A percentile compares a stretch with the other conserved stretches of the same genome.
phyloP scores from a whole-genome alignment of 2,888 invertebrate species.

The Camponotus fellah region DNA sequence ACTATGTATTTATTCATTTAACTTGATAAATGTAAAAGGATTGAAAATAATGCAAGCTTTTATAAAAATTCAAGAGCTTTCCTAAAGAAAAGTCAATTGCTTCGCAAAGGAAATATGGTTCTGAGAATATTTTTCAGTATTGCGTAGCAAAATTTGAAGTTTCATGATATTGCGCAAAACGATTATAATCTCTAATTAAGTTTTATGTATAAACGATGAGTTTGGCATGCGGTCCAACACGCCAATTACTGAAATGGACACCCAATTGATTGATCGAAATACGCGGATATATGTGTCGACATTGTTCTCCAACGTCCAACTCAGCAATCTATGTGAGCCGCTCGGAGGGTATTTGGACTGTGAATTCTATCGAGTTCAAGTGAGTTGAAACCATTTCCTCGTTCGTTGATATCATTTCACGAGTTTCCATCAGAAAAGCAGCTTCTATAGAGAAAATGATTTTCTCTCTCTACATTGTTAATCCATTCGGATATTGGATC shows the following conservation, averaged over 20 bases:
- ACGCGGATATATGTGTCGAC: constrained; percentile 42
- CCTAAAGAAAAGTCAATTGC: constrained; percentile 15
- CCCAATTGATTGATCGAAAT: constrained; percentile 65
- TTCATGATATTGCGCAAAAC: neutral
- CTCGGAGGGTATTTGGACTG: constrained; percentile 40
- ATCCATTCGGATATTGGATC: constrained; percentile 41
- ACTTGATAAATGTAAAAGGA: constrained; percentile 22
- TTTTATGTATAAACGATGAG: constrained; percentile 31
- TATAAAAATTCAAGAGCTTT: neutral
- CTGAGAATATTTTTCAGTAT: neutral
- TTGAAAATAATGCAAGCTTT: constrained; percentile 12
- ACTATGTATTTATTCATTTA: constrained; percentile 38
- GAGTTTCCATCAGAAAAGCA: constrained; percentile 18
- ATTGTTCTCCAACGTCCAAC: constrained; percentile 33
- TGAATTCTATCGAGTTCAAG: constrained; percentile 48
- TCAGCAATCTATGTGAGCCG: constrained; percentile 32
- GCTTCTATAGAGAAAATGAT: constrained; percentile 33
- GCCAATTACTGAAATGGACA: constrained; percentile 59
- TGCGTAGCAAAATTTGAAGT: neutral
- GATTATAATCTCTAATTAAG: constrained; percentile 52
- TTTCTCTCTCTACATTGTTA: constrained; percentile 36
- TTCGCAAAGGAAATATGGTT: neutral
- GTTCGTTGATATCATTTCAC: constrained; percentile 47
- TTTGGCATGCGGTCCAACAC: constrained; percentile 23
- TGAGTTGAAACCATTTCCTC: constrained; percentile 53